phyloP scores from a whole-genome alignment of 2,888 invertebrate genomes.

The Yponomeuta malinellus region DNA sequence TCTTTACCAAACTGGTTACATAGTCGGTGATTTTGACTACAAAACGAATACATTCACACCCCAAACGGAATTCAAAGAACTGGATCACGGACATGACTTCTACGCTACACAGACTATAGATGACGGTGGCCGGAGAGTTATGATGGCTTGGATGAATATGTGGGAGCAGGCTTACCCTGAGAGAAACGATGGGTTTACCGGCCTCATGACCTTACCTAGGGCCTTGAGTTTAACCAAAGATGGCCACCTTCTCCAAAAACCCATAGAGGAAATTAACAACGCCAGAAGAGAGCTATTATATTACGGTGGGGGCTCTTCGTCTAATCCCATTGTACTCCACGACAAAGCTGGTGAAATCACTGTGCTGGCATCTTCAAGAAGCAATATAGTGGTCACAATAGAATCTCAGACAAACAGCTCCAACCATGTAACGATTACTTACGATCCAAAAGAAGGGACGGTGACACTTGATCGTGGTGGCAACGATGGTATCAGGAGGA shows the following conservation, averaged over 20 bases:
- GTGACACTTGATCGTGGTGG: conserved; percentile 53
- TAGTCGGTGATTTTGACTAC: conserved; percentile 59
- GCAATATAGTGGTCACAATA: conserved; percentile 37
- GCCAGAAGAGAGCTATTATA: not conserved
- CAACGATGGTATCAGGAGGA: conserved; percentile 43
- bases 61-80: conserved; percentile 40
- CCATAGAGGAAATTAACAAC: conserved; percentile 33
- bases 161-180: conserved; percentile 61
- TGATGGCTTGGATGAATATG: conserved; percentile 63
- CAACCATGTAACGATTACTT: conserved; percentile 6
- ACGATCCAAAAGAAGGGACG: conserved; percentile 21
- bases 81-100: conserved; percentile 60
- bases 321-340: conserved; percentile 24
- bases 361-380: conserved; percentile 27
- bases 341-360: conserved; percentile 47
- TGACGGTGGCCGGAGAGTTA: conserved; percentile 36
- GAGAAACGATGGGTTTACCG: conserved; percentile 51
- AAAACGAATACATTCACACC: conserved; percentile 37
- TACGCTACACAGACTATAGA: conserved; percentile 63
- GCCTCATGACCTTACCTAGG: conserved; percentile 55
- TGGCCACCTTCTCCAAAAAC: conserved; percentile 41
- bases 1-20: conserved; percentile 57
- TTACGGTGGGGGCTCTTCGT: conserved; percentile 21
- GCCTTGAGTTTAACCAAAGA: conserved; percentile 36
- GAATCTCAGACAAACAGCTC: conserved; percentile 27